Base-by-base conservation (phyloP, 2,888 invertebrate species). In the Apocheima hispidaria region DNA sequence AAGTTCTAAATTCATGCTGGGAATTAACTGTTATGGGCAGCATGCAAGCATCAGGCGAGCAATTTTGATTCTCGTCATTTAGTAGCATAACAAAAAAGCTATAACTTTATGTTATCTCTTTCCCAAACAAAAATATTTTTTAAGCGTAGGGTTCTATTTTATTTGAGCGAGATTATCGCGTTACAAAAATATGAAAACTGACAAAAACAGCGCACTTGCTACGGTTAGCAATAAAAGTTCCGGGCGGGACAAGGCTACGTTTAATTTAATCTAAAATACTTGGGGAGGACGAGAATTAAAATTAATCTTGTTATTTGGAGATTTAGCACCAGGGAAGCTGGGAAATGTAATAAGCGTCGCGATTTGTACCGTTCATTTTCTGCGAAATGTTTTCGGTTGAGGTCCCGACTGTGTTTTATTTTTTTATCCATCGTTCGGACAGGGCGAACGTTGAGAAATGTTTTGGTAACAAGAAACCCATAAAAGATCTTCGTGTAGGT, bases 261-360 rank as follows among this genome's bases (percentile, higher is more conserved):
- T 83, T 83, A 82, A 84, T 85, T 82, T 82, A 84, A 85, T 85
- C 81, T 73, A 64, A 70, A 72, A 71, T 70, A 70, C 71, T 70
- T 64, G 63, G 66, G 60, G 73, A 72, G 73, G 74, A 74, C 77
- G 70, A 70, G 70, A 72, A 72, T 72, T 73, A 73, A 78, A 77
- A 79, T 78, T 81, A 81, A 81, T 81, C 79, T 78, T 71, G 79
- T 81, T 81, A 81, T 79, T 79, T 73, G 72, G 78, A 63, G 68
- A 68, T 77, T 77, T 76, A 72, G 75, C 72, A 66, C 73, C 73
- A 71, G 73, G 58, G 60, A 69, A 73, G 64, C 73, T 69, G 70
- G 73, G 72, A 68, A 70, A 71, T 61, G 66, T 66, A 75, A 77
- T 78, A 77, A 70, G 66, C 58, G 58, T 48, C 38, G 61, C 66